Evolutionary conservation across 2,113 vertebrate genomes (phyloP).

Genomic region (Chitala chitala): DNA sequence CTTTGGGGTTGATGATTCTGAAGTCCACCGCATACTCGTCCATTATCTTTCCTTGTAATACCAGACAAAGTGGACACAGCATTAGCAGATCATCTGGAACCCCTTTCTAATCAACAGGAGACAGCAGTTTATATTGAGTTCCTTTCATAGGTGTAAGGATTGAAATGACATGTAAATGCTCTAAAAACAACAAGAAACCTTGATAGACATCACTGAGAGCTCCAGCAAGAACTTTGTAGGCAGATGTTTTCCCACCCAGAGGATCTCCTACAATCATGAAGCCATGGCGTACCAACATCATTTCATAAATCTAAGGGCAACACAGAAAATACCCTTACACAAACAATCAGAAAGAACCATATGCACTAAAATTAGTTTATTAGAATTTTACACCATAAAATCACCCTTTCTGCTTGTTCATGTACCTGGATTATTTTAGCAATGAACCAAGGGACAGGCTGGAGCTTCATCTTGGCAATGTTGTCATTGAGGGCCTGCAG

Average conservation of each 20-base stretch:
- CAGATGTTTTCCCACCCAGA: constrained; percentile 79
- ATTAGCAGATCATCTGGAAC: neutral
- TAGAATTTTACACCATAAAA: neutral
- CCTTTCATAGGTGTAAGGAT: neutral
- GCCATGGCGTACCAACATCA: constrained; percentile 90
- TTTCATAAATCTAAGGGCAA: constrained; percentile 78
- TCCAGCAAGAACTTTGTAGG: constrained; percentile 77
- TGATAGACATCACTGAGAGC: constrained; percentile 69
- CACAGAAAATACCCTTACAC: neutral
- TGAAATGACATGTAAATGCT: neutral
- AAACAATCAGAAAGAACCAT: neutral
- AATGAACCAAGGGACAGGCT: constrained; percentile 87
- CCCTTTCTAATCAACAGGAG: neutral
- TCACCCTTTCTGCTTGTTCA: neutral
- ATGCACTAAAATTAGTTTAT: neutral
- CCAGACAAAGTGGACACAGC: constrained; percentile 20
- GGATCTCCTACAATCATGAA: constrained; percentile 90
- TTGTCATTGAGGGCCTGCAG: constrained; percentile 72
- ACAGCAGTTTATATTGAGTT: neutral
- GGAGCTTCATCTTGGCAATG: constrained; percentile 72
- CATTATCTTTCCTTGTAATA: constrained; percentile 62
- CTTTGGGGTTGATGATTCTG: constrained; percentile 82
- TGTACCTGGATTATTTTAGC: constrained; percentile 88
- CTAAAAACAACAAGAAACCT: constrained; percentile 55
- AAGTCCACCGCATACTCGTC: constrained; percentile 81